Evolutionary conservation across 2,888 invertebrate genomes (phyloP).

Genomic region (Ditula angustiorana): DNA sequence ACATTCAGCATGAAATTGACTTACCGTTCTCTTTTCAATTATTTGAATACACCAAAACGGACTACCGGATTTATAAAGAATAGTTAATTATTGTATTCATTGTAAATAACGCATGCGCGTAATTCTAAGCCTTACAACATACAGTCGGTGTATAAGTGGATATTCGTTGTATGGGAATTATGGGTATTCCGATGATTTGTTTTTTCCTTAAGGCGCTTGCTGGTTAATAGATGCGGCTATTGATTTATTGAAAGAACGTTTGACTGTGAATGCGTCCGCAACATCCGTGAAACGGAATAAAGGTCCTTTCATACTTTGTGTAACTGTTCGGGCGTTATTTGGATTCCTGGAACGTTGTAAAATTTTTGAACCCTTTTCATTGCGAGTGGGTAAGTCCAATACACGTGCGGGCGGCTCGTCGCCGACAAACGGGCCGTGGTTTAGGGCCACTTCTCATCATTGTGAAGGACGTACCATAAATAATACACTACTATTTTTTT

Average conservation of each 20-base stretch:
- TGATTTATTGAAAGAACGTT: conserved; percentile 42
- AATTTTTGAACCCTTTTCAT: conserved; percentile 66
- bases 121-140: conserved; percentile 49
- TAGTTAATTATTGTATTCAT: conserved; percentile 56
- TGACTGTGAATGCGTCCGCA: conserved; percentile 51
- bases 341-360: conserved; percentile 63
- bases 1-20: conserved; percentile 54
- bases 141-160: conserved; percentile 36
- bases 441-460: conserved; percentile 61
- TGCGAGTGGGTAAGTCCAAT: conserved; percentile 56
- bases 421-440: conserved; percentile 67
- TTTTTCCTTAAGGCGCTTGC: conserved; percentile 35
- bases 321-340: conserved; percentile 52
- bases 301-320: conserved; percentile 51
- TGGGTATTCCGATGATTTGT: conserved; percentile 31
- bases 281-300: conserved; percentile 53
- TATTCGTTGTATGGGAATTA: conserved; percentile 36
- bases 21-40: conserved; percentile 50
- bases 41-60: conserved; percentile 47
- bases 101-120: conserved; percentile 60
- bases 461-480: conserved; percentile 69
- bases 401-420: conserved; percentile 61
- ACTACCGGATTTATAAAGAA: conserved; percentile 61
- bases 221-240: conserved; percentile 47
- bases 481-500: conserved; percentile 65